Percentiles rank a stretch among this genome's conserved stretches.
phyloP scores from a whole-genome alignment of 2,797 vertebrate species.

The Alcedo atthis region DNA sequence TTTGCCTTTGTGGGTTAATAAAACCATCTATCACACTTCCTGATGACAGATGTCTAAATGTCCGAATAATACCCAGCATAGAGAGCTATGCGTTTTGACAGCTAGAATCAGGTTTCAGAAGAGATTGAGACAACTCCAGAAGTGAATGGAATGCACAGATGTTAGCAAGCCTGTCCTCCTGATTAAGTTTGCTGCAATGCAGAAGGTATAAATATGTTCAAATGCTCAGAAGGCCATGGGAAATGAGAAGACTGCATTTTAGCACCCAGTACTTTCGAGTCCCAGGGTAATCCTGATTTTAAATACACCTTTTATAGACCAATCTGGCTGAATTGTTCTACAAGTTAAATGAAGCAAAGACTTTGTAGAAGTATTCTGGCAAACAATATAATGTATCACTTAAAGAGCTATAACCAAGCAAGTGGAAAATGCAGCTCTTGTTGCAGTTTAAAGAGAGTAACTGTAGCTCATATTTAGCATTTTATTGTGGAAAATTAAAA shows the following conservation, averaged over 20 bases:
- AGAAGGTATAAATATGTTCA: conserved; percentile 73
- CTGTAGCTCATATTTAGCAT: conserved; percentile 8
- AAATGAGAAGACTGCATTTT: conserved; percentile 48
- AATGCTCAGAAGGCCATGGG: conserved; percentile 55
- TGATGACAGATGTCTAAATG: conserved; percentile 77
- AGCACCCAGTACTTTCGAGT: conserved; percentile 56
- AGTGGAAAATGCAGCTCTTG: conserved; percentile 70
- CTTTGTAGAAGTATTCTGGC: conserved; percentile 65
- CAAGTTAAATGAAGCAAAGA: conserved; percentile 60
- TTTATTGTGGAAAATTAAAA: conserved; percentile 43
- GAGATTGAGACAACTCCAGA: conserved; percentile 62
- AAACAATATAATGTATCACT: conserved; percentile 72
- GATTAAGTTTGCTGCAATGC: conserved; percentile 75
- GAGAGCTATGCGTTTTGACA: conserved; percentile 55
- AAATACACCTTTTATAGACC: conserved; percentile 78
- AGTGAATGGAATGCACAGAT: conserved; percentile 76
- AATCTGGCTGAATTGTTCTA: conserved; percentile 64
- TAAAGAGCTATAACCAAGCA: conserved; percentile 73
- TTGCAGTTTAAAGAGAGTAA: conserved; percentile 13
- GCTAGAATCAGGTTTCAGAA: conserved; percentile 71
- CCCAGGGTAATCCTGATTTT: conserved; percentile 72
- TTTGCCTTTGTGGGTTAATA: conserved; percentile 75
- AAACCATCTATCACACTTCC: conserved; percentile 77
- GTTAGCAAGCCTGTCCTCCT: conserved; percentile 69
- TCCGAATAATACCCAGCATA: conserved; percentile 68